These are phyloP conservation scores for Apis florea DNA, from an alignment of 1,140 invertebrate genomes.

Conservation along the genomic window DNA sequence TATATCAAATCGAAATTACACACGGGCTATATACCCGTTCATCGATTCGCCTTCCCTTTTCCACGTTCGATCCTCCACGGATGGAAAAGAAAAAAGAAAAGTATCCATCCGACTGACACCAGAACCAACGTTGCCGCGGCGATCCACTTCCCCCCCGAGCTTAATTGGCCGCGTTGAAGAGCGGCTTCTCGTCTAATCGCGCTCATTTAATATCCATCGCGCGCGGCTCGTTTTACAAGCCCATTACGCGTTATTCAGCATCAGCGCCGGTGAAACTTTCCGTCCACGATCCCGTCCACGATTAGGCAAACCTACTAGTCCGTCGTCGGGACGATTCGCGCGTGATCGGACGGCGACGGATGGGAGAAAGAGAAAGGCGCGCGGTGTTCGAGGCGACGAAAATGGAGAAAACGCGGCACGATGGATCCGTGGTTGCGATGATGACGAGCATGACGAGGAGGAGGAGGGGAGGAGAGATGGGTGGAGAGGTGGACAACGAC, in stretches of 20 bases:
- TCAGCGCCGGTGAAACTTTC: conserved; percentile 31
- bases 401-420: too few species aligned
- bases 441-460: too few species aligned
- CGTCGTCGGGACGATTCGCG: conserved; percentile 36
- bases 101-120: too few species aligned
- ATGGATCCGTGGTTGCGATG: too few species aligned
- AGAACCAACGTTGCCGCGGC: too few species aligned
- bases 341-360: conserved; percentile 22
- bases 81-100: background rate
- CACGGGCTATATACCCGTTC: too few species aligned
- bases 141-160: background rate
- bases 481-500: too few species aligned
- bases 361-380: too few species aligned
- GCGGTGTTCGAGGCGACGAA: too few species aligned
- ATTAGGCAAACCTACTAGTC: background rate
- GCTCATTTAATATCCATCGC: conserved; percentile 46
- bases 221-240: conserved; percentile 21
- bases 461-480: too few species aligned
- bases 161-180: conserved; percentile 26
- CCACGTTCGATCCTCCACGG: background rate
- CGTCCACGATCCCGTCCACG: conserved; percentile 24
- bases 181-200: conserved; percentile 25
- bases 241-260: conserved; percentile 36
- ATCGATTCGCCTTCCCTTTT: too few species aligned
- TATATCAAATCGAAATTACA: background rate